These are phyloP conservation scores for Vulpes ferrilata DNA, from an alignment of 2,113 vertebrate genomes.

Conservation along the genomic window DNA sequence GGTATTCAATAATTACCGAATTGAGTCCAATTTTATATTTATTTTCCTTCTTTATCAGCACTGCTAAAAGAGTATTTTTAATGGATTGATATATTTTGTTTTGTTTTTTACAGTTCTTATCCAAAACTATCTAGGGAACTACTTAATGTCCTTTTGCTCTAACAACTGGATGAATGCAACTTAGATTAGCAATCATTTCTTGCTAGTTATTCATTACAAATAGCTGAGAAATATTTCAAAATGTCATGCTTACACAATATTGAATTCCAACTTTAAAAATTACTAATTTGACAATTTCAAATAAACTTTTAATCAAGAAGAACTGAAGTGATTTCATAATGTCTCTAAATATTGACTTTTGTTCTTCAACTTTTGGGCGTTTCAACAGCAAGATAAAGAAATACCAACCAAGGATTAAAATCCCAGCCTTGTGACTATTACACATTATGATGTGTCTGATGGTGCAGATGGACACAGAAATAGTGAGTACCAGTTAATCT, in stretches of 20 bases:
- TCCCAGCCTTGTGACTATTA: neutral
- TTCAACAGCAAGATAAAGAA: constrained; percentile 51
- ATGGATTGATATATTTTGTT: neutral
- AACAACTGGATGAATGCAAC: neutral
- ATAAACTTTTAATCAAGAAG: constrained; percentile 39
- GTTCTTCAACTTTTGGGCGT: constrained; percentile 57
- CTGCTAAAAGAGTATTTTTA: constrained; percentile 58
- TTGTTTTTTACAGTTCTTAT: neutral
- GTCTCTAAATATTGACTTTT: constrained; percentile 60
- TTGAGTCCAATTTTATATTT: neutral
- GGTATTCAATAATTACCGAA: neutral
- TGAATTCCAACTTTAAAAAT: constrained; percentile 56
- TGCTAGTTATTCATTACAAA: neutral
- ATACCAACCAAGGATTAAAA: constrained; percentile 17
- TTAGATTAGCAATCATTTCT: neutral
- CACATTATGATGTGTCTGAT: neutral
- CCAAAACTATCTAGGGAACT: neutral
- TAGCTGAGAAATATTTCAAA: constrained; percentile 57
- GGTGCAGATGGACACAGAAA: neutral
- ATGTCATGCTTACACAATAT: neutral
- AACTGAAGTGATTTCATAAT: constrained; percentile 63
- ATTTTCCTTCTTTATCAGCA: neutral
- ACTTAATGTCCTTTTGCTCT: constrained; percentile 22
- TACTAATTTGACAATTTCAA: constrained; percentile 65
- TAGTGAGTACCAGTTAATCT: neutral